phyloP scores from a whole-genome alignment of 2,113 vertebrate species.

The Perca flavescens region DNA sequence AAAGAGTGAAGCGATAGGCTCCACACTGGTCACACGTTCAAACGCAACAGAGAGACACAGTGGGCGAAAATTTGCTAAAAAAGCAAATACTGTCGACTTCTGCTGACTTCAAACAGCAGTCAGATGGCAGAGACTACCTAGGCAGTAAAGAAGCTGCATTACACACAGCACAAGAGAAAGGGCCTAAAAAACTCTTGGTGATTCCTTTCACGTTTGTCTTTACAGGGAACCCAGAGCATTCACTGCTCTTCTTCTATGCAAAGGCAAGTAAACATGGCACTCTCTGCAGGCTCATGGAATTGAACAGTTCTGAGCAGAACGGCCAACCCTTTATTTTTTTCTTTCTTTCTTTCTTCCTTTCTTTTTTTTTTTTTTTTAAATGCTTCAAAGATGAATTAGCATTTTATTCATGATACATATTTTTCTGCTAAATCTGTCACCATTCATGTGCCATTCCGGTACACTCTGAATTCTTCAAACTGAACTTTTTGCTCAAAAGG shows the following conservation, averaged over 20 bases:
- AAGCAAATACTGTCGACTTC: conserved; percentile 78
- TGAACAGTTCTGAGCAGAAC: conserved; percentile 67
- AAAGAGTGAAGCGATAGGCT: conserved; percentile 65
- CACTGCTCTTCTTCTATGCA: conserved; percentile 69
- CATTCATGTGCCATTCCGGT: conserved; percentile 39
- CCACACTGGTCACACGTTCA: conserved; percentile 74
- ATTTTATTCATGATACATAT: conserved; percentile 63
- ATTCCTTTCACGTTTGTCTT: conserved; percentile 79
- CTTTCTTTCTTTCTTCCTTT: conserved; percentile 51
- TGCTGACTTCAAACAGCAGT: conserved; percentile 77
- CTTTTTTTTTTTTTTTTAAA: neutral
- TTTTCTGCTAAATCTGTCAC: conserved; percentile 50
- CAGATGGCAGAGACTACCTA: conserved; percentile 72
- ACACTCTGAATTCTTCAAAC: conserved; percentile 42
- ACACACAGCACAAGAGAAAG: conserved; percentile 73
- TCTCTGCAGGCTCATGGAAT: conserved; percentile 69
- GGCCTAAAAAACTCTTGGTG: conserved; percentile 72
- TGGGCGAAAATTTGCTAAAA: conserved; percentile 72
- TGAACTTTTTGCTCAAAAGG: conserved; percentile 52
- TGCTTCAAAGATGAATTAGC: conserved; percentile 64
- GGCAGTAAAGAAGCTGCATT: conserved; percentile 67
- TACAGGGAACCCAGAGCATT: conserved; percentile 64
- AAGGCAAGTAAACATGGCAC: conserved; percentile 70
- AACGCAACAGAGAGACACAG: conserved; percentile 69
- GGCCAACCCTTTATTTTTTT: conserved; percentile 6